Conservation (phyloP, 2,888 invertebrate genomes). For the Lydus trimaculatus region DNA sequence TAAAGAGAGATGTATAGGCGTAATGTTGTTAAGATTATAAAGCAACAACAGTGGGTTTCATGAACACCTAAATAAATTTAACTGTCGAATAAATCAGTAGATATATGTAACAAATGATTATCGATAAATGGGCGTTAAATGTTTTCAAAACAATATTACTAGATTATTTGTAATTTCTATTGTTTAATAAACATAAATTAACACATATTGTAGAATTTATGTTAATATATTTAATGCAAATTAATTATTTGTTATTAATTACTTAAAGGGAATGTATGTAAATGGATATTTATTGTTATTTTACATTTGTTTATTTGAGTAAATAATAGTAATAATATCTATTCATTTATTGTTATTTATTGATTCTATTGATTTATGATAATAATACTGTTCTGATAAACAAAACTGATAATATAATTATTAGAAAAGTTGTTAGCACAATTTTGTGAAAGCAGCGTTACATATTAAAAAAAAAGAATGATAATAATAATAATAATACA, state of each 20-base stretch:
- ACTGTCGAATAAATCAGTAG: no score
- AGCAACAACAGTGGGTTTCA: no score
- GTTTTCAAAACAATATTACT: background rate
- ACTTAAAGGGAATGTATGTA: background rate
- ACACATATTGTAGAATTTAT: background rate
- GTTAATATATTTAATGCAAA: background rate
- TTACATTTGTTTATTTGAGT: background rate
- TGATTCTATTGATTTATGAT: background rate
- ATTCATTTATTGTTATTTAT: background rate
- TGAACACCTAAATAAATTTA: no score
- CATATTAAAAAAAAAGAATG: background rate
- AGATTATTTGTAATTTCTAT: conserved; percentile 1
- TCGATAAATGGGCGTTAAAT: no score
- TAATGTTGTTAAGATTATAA: no score
- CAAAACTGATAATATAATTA: background rate
- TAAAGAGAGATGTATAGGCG: no score
- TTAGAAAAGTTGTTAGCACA: background rate
- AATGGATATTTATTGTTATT: background rate
- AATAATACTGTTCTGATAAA: background rate
- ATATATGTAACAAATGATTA: no score
- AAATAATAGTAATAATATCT: background rate
- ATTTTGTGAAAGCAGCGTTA: conserved; percentile 2
- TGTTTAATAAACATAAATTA: background rate
- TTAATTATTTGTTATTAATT: conserved; percentile 8
- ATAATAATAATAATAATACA: no score